phyloP scores from a whole-genome alignment of 1,140 invertebrate genomes.

The Drosophila arawakana region DNA sequence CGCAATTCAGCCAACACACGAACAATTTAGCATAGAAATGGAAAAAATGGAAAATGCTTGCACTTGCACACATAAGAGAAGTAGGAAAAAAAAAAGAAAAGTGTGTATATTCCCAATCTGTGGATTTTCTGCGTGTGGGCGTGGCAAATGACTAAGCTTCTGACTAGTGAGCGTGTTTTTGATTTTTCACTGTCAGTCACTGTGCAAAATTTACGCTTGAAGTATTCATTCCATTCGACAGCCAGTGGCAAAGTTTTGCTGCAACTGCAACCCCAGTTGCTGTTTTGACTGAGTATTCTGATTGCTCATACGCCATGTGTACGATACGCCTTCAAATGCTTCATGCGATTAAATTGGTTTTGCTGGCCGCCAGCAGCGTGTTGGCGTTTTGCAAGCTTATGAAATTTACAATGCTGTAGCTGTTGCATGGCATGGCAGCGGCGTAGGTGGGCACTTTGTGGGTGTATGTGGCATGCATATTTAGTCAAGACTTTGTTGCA shows the following conservation, averaged over 20 bases:
- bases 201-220: constrained; percentile 56
- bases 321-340: constrained; percentile 42
- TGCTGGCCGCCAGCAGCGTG: constrained; percentile 10
- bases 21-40: constrained; percentile 54
- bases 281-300: constrained; percentile 21
- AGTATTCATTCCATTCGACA: constrained; percentile 34
- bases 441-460: constrained; percentile 16
- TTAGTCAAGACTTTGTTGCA: constrained; percentile 11
- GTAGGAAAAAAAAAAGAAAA: background rate
- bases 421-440: background rate
- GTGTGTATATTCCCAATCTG: background rate
- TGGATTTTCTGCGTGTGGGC: constrained; percentile 1
- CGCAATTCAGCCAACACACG: constrained; percentile 58
- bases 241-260: background rate
- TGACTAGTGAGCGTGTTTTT: constrained; percentile 31
- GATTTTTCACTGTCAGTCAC: constrained; percentile 43
- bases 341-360: constrained; percentile 43
- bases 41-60: constrained; percentile 33
- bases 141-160: background rate
- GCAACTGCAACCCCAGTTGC: constrained; percentile 26
- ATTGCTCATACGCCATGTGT: constrained; percentile 43
- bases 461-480: constrained; percentile 17
- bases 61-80: constrained; percentile 2
- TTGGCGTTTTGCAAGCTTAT: constrained; percentile 22
- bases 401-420: background rate